Percentiles rank a stretch among this genome's conserved stretches.
phyloP scores from a whole-genome alignment of 2,113 vertebrate species.

The Cyprinodon variegatus region DNA sequence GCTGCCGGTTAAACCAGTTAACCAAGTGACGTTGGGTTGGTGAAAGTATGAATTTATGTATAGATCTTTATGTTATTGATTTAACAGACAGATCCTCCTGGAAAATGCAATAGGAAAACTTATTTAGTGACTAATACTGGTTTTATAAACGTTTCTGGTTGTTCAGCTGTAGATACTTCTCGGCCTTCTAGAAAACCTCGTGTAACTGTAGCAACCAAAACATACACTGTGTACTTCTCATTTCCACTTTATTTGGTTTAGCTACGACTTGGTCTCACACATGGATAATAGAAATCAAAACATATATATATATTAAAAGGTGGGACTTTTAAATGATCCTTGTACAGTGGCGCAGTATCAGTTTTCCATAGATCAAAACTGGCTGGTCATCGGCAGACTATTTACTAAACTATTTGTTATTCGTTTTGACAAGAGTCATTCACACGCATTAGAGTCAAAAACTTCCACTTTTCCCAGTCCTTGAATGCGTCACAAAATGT shows the following conservation, averaged over 20 bases:
- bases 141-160: background rate
- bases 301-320: background rate
- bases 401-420: background rate
- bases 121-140: background rate
- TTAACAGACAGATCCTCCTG: background rate
- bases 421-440: too few species aligned
- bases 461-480: too few species aligned
- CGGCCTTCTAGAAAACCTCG: background rate
- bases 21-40: background rate
- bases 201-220: slow-evolving; percentile 1
- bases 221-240: background rate
- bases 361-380: background rate
- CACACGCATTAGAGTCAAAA: too few species aligned
- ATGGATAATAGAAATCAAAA: background rate
- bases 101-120: background rate
- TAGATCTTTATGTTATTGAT: background rate
- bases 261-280: background rate
- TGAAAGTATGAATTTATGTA: background rate
- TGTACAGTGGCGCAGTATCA: background rate
- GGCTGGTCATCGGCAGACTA: too few species aligned
- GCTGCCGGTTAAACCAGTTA: slow-evolving; percentile 17
- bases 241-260: background rate
- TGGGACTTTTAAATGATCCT: background rate
- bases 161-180: background rate
- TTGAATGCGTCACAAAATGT: too few species aligned